Evolutionary conservation across 2,888 invertebrate genomes (phyloP).

Genomic region (Ligdia adustata): DNA sequence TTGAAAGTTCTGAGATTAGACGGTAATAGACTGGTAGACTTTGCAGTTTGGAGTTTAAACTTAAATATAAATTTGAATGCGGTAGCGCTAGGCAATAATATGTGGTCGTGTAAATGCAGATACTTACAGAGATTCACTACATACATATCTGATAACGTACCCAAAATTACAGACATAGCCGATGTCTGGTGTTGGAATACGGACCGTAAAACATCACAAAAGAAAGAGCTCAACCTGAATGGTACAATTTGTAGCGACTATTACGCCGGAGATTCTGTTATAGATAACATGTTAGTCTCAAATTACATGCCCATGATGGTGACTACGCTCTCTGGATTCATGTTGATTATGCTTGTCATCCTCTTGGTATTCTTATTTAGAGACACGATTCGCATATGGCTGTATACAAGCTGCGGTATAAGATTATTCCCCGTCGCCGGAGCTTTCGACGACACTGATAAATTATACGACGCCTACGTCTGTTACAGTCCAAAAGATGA

Average conservation of each 20-base stretch:
- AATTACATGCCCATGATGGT: slow-evolving; percentile 94
- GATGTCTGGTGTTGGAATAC: slow-evolving; percentile 92
- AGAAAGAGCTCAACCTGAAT: slow-evolving; percentile 91
- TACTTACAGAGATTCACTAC: slow-evolving; percentile 92
- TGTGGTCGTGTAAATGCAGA: slow-evolving; percentile 96
- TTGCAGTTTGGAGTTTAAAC: slow-evolving; percentile 90
- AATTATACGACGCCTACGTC: slow-evolving; percentile 96
- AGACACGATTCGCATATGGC: slow-evolving; percentile 93
- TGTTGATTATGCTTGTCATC: slow-evolving; percentile 89
- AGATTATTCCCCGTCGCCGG: slow-evolving; percentile 90
- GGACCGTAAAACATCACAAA: slow-evolving; percentile 87
- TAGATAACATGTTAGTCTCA: slow-evolving; percentile 91
- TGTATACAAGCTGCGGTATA: slow-evolving; percentile 93
- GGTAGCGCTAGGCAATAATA: slow-evolving; percentile 91
- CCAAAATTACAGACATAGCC: slow-evolving; percentile 88
- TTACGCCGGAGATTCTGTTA: slow-evolving; percentile 91
- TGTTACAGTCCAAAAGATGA: slow-evolving; percentile 97
- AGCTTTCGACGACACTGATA: slow-evolving; percentile 91
- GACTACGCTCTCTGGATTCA: slow-evolving; percentile 89
- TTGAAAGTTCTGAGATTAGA: slow-evolving; percentile 91
- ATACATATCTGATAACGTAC: slow-evolving; percentile 91
- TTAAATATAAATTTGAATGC: slow-evolving; percentile 87
- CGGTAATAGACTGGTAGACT: slow-evolving; percentile 91
- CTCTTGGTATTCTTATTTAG: slow-evolving; percentile 93
- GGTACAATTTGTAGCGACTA: slow-evolving; percentile 94